Conservation (phyloP, 2,797 vertebrate species). For the Notolepis coatsorum region DNA sequence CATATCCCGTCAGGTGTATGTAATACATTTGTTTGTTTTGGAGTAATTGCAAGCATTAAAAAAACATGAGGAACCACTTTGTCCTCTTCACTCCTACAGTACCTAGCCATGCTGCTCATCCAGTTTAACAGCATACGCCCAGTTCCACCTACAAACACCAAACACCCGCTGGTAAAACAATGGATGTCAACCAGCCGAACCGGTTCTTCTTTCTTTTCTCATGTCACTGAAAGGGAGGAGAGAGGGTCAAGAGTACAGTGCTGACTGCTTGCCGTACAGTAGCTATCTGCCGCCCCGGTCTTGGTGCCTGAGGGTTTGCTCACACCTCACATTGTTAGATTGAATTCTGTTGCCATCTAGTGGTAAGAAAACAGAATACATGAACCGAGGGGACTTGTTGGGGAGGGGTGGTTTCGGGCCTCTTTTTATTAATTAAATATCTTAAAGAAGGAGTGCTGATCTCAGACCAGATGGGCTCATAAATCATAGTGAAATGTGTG, state of each 20-base stretch:
- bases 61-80: neutral
- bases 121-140: conserved; percentile 46
- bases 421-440: no score
- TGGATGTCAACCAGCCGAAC: conserved; percentile 51
- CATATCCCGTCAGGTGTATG: neutral
- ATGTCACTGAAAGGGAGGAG: neutral
- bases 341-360: conserved; percentile 54
- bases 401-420: no score
- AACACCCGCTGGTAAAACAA: conserved; percentile 7
- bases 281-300: neutral
- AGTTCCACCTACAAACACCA: conserved; percentile 21
- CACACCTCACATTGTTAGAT: neutral
- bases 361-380: conserved; percentile 22
- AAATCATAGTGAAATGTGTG: no score
- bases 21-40: conserved; percentile 31
- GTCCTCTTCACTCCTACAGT: neutral
- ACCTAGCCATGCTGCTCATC: conserved; percentile 31
- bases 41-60: conserved; percentile 32
- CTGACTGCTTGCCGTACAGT: conserved; percentile 9
- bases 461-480: no score
- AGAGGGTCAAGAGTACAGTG: neutral
- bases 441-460: no score
- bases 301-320: neutral
- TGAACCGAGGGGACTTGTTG: no score
- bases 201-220: conserved; percentile 37